Evolutionary conservation across 2,888 invertebrate species (phyloP), one percentile per base, ranked within the genome.

Genomic region (Tinea pellionella): DNA sequence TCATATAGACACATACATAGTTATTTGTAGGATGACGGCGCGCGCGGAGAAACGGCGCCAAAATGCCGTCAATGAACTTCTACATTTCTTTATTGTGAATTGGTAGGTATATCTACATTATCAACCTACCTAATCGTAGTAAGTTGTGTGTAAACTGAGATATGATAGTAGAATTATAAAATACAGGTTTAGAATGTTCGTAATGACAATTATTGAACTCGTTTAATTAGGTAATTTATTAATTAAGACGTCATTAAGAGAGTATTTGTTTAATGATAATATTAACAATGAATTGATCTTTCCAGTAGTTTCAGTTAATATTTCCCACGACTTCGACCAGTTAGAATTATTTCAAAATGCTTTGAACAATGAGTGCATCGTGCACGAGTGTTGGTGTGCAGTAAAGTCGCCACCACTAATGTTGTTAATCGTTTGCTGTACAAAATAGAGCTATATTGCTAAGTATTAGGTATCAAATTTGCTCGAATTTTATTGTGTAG

Each of bases 291-390:
- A 9, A 37, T 37, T 37, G 37, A 37, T 37, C 37, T 47, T 47
- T 47, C 47, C n/a, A 47, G 7, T 37, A 12, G 37, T 37, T 47
- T 47, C 47, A 9, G 15, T 47, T 47, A 15, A 15, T 12, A 15
- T 9, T 82, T 83, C 82, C 80, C 81, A 83, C 81, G 82, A 75
- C 75, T 72, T 70, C 76, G 24, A 24, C 24, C 53, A 53, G 47
- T 79, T 78, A 72, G 71, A 68, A 77, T 77, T 78, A 81, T 78
- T 80, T 80, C 75, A 77, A 80, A 78, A 77, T 75, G 75, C 73
- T 37, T 42, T 73, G 75, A 78, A 81, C 82, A 82, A 82, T 83
- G 78, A 80, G 73, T 77, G 77, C 75, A 75, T 66, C 68, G 66
- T 53, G 53, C 53, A 53, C 53, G 24, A 53, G 53, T 53, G 53